phyloP scores from a whole-genome alignment of 2,113 vertebrate genomes.

The Rhabdomys dilectus region DNA sequence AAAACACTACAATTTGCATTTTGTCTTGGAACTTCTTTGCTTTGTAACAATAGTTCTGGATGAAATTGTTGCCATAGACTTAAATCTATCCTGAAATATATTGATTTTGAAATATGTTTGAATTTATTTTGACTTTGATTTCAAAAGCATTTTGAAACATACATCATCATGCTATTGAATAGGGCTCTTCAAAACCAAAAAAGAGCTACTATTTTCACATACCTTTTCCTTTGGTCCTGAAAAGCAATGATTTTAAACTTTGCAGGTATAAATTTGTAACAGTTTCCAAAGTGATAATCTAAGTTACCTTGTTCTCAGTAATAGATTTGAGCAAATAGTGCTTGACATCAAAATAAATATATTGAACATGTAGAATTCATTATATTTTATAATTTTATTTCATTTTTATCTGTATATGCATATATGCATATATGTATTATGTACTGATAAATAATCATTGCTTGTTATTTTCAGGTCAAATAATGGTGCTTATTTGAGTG shows the following conservation, averaged over 20 bases:
- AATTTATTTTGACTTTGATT: too few relatives aligned
- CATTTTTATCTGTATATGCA: not conserved
- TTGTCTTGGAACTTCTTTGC: conserved; percentile 4
- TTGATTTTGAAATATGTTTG: too few relatives aligned
- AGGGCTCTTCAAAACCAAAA: conserved; percentile 24
- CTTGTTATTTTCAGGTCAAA: conserved; percentile 39
- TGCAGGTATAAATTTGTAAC: conserved; percentile 63
- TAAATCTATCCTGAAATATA: not conserved
- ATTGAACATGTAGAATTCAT: not conserved
- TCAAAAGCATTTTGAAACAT: conserved; percentile 57
- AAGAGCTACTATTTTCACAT: conserved; percentile 42
- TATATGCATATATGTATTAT: not conserved
- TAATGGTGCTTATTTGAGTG: conserved; percentile 27
- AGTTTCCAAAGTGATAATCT: conserved; percentile 71
- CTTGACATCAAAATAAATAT: conserved; percentile 62
- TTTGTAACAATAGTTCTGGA: not conserved
- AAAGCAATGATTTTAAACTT: conserved; percentile 64
- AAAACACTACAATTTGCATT: not conserved
- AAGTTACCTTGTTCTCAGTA: conserved; percentile 72
- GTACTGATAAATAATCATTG: not conserved
- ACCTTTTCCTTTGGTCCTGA: conserved; percentile 22
- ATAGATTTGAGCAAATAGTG: conserved; percentile 75
- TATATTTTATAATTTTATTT: conserved; percentile 4
- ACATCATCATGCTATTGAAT: conserved; percentile 61
- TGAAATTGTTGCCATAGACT: not conserved